A percentile compares a stretch with the other conserved stretches of the same genome.
phyloP scores from a whole-genome alignment of 2,113 vertebrate species.

The Spermophilus dauricus region DNA sequence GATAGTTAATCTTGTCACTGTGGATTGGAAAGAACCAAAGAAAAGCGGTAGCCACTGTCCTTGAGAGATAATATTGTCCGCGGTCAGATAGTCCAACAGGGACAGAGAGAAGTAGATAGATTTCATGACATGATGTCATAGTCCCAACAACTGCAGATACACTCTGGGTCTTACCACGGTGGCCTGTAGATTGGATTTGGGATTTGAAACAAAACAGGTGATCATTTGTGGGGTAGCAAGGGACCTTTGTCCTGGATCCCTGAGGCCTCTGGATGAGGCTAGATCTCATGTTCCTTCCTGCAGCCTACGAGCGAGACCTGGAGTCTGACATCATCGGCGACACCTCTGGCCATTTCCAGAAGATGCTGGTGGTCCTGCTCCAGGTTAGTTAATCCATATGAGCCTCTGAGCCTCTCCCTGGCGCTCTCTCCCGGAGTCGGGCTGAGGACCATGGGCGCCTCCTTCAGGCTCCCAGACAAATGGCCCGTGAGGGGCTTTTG shows the following conservation, averaged over 20 bases:
- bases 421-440: background rate
- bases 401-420: background rate
- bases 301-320: conserved; percentile 94
- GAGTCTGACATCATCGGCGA: conserved; percentile 93
- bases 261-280: background rate
- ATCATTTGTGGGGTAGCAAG: background rate
- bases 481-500: background rate
- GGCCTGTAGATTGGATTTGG: background rate
- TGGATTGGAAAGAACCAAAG: background rate
- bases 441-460: background rate
- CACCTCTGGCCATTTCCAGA: conserved; percentile 97
- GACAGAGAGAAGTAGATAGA: background rate
- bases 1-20: background rate
- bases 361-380: conserved; percentile 97
- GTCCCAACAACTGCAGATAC: background rate
- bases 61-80: fast-evolving
- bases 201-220: background rate
- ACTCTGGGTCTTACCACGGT: background rate
- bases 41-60: background rate
- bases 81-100: background rate
- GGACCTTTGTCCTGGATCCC: background rate
- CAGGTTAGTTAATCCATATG: conserved; percentile 91
- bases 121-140: background rate
- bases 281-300: background rate
- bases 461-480: background rate